Base-by-base conservation (phyloP, 1,140 invertebrate species). In the Anastrepha ludens region DNA sequence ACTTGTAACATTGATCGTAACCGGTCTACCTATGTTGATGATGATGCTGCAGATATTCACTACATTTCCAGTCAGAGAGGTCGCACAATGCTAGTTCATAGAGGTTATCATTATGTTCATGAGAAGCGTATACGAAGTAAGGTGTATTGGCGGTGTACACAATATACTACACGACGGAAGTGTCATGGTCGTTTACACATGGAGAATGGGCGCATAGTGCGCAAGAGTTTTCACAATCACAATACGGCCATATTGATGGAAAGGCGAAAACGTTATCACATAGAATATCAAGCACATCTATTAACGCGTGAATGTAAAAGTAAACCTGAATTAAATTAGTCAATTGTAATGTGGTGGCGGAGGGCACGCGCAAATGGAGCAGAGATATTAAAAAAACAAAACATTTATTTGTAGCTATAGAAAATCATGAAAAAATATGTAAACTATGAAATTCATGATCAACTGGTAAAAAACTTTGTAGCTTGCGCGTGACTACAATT, bases 121-220 rank as follows among this genome's bases (percentile, higher is more conserved):
- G 93, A 93, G 67, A 93, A 93, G 86, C 65, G 70, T 41, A 88
- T 91, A 9, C 90, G 90, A 2, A 78, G 85, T 4, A 93, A 93
- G 62, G 90, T 90, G 5, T 93, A 93, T 78, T 93, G 92, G 92
- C 89, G 92, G 47, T 93, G 93, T 87, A 92, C 90, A 0, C 90
- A 92, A 47, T 93, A 93, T 58, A 93, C 93, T 9, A 93, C 93
- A 29, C 55, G 64, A 9, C 8, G 88, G 0, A 92, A 89, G 85
- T 93, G 93, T 65, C 91, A 92, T 60, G 92, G 90, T 2, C 89
- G 93, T 2, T 81, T 93, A 4, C 93, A 93, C 86, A 91, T 91
- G 0, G 70, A 90, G 0, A 70, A 88, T 2, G 90, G 89, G 7
- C 86, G 86, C 6, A 89, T 93, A 15, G 89, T 93, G 3, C 91